Evolutionary conservation across 1,140 invertebrate genomes (phyloP).

Genomic region (Holcopasites calliopsidis): DNA sequence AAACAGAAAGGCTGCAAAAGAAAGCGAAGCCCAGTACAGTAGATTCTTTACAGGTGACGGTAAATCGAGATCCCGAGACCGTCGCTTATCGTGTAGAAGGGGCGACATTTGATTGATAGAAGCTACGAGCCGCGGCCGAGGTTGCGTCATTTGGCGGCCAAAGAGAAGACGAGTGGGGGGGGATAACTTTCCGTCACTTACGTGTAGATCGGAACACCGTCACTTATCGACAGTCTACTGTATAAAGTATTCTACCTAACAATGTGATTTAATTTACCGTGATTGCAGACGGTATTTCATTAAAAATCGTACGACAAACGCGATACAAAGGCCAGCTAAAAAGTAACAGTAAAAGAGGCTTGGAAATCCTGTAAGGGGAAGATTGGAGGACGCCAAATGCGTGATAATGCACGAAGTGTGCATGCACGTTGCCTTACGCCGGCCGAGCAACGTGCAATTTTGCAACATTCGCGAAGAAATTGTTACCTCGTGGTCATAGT

Average conservation of each 20-base stretch:
- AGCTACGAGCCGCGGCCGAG: too few relatives aligned
- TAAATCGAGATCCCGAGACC: too few relatives aligned
- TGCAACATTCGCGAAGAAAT: constrained; percentile 56
- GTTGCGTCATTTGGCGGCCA: too few relatives aligned
- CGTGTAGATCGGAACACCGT: too few relatives aligned
- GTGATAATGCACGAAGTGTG: constrained; percentile 30
- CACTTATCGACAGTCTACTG: too few relatives aligned
- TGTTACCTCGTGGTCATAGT: constrained; percentile 44
- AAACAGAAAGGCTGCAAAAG: too few relatives aligned
- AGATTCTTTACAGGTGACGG: too few relatives aligned
- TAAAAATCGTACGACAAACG: constrained; percentile 7
- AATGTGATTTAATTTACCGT: neutral
- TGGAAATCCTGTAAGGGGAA: constrained; percentile 2
- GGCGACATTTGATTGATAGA: too few relatives aligned
- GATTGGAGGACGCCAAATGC: constrained; percentile 26
- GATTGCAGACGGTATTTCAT: neutral
- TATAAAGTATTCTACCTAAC: too few relatives aligned
- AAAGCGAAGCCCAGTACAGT: too few relatives aligned
- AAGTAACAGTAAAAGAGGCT: neutral
- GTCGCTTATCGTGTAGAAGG: too few relatives aligned
- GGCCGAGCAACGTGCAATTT: constrained; percentile 57
- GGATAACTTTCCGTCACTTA: too few relatives aligned
- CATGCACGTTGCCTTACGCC: constrained; percentile 40
- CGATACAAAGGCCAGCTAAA: neutral
- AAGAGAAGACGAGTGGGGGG: neutral